Percentiles rank a stretch among this genome's conserved stretches.
Conservation (phyloP, 2,113 vertebrate genomes). For the Sarotherodon lohbergeri region DNA sequence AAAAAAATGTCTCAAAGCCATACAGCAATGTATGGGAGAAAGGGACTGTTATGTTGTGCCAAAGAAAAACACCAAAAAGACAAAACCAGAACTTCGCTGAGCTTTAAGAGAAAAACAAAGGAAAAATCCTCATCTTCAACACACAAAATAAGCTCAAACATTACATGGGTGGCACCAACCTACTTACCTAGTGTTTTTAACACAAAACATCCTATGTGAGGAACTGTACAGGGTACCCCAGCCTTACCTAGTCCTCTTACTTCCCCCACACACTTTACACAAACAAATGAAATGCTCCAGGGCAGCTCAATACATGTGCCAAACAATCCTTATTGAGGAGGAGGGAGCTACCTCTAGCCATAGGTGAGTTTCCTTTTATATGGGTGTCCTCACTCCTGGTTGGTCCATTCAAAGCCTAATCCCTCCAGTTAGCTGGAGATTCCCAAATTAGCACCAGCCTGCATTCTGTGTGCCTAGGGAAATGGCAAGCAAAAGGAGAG, state of each 20-base stretch:
- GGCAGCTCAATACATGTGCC: neutral
- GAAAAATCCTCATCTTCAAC: neutral
- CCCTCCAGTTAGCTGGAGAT: too few species aligned
- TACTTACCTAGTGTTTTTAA: neutral
- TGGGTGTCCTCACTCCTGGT: too few species aligned
- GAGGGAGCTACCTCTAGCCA: neutral
- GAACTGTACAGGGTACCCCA: neutral
- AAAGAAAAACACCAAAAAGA: neutral
- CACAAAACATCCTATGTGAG: neutral
- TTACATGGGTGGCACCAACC: neutral
- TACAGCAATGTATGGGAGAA: neutral
- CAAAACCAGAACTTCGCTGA: neutral
- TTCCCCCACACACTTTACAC: neutral
- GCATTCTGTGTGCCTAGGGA: too few species aligned
- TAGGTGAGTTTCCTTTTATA: neutral
- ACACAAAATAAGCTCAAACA: neutral
- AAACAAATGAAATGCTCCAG: neutral
- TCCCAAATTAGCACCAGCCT: too few species aligned
- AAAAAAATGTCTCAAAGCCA: neutral
- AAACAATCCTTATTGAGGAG: neutral
- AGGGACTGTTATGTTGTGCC: neutral
- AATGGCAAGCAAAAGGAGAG: too few species aligned
- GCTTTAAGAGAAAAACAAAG: neutral
- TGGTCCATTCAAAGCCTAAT: too few species aligned
- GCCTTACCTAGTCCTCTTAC: neutral